phyloP scores from a whole-genome alignment of 2,888 invertebrate species.

The Drosophila macrothrix region DNA sequence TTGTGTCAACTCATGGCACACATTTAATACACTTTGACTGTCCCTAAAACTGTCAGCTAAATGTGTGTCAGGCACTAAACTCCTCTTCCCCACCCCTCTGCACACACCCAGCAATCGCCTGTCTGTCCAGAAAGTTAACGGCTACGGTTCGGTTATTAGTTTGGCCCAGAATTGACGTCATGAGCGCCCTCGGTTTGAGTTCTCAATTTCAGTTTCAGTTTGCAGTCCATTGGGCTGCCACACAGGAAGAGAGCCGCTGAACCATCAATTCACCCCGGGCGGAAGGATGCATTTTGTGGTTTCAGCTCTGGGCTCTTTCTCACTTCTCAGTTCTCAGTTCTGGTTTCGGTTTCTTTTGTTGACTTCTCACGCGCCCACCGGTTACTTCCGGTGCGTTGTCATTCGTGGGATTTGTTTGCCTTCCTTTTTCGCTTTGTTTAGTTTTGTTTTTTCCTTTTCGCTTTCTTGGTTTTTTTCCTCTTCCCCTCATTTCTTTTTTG shows the following conservation, averaged over 20 bases:
- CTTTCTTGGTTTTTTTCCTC: not conserved
- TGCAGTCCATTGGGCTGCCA: constrained; percentile 7
- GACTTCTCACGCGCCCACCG: constrained; percentile 34
- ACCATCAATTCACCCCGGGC: constrained; percentile 35
- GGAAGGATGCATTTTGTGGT: constrained; percentile 61
- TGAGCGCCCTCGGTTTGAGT: constrained; percentile 8
- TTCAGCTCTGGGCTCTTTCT: not conserved
- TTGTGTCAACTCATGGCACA: constrained; percentile 41
- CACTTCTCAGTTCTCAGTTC: not conserved
- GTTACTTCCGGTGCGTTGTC: constrained; percentile 45
- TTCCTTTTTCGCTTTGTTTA: constrained; percentile 27
- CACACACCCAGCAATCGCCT: not conserved
- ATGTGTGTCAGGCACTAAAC: constrained; percentile 30
- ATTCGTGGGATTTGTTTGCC: constrained; percentile 55
- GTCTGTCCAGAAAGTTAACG: not conserved
- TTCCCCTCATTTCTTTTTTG: not conserved
- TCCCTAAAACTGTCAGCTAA: constrained; percentile 30
- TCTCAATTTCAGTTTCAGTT: constrained; percentile 22
- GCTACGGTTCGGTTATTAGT: constrained; percentile 50
- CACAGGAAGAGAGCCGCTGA: constrained; percentile 47
- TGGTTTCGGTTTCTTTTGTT: constrained; percentile 34
- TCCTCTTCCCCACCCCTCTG: not conserved
- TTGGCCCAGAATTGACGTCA: constrained; percentile 52
- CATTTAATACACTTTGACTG: constrained; percentile 30
- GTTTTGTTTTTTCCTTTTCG: constrained; percentile 12